Base-by-base conservation (phyloP, 2,888 invertebrate genomes). In the Dynastes maya region DNA sequence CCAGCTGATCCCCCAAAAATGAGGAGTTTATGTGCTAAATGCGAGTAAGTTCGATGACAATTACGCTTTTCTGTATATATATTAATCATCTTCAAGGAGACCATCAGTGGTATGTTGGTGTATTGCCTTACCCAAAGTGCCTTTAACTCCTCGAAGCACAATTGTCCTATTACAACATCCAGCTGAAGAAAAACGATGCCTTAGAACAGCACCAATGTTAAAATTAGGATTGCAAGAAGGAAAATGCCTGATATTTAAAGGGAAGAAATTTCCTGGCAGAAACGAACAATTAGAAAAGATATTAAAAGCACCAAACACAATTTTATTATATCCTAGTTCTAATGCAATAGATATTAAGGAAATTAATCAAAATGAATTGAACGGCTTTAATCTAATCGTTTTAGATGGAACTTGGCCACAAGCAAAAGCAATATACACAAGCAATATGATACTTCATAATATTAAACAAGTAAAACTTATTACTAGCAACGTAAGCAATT, bases 361-460 rank as follows among this genome's bases (percentile, higher is more conserved):
- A 77, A 85, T 93, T 53, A 87, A 90, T 77, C 84, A 86, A 80
- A 86, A 87, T 78, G 89, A 89, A 83, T 84, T 85, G 81, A 82
- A 87, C 45, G 89, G 88, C 63, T 91, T 95, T 86, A 97, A 96
- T 87, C 90, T 98, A 75, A 90, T 98, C 64, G 89, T 98, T 61
- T 92, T 98, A 81, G 98, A 98, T 90, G 98, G 98, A 3, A 98
- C 98, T 9, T 98, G 98, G 98, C 95, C 97, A 0, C 98, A 98
- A 89, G 97, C 98, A 2, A 97, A 96, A 88, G 95, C 96, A 11
- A 96, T 98, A 80, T 98, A 95, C 89, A 92, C 95, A 70, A 94
- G 95, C 80, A 97, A 96, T 87, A 92, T 94, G 13, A 90, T 93
- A 79, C 90, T 98, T 71, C 95, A 95, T 84, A 89, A 90, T 76